Percentiles rank a stretch among this genome's conserved stretches.
Conservation (phyloP, 2,113 vertebrate species). For the Platysteira castanea region DNA sequence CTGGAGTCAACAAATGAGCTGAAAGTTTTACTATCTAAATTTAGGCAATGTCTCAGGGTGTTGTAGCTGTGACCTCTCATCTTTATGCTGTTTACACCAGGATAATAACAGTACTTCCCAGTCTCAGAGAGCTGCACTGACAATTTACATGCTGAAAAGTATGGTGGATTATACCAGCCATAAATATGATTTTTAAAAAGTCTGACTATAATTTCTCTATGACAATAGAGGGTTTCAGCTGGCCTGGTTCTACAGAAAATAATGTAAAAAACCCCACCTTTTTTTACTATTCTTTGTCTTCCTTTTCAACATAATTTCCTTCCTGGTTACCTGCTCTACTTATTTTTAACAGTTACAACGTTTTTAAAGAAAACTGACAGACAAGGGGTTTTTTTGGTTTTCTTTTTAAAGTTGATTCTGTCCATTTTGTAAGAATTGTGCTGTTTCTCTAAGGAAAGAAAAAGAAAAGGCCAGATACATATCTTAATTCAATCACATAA, state of each 20-base stretch:
- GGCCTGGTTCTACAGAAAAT: not conserved
- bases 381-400: not conserved
- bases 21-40: not conserved
- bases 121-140: not conserved
- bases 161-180: not conserved
- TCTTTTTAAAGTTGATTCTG: not conserved
- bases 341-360: not conserved
- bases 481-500: not conserved
- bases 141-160: not conserved
- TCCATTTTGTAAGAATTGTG: not conserved
- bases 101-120: not conserved
- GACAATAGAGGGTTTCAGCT: not conserved
- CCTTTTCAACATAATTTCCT: not conserved
- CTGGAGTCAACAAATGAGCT: not conserved
- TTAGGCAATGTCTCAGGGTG: not conserved
- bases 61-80: not conserved
- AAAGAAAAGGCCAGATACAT: not conserved
- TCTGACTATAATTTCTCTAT: not conserved
- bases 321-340: not conserved
- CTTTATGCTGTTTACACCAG: not conserved
- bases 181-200: not conserved
- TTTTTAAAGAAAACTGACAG: not conserved
- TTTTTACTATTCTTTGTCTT: not conserved
- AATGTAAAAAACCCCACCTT: not conserved
- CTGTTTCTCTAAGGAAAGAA: not conserved